phyloP scores from a whole-genome alignment of 2,113 vertebrate species.

The Paramormyrops kingsleyae region DNA sequence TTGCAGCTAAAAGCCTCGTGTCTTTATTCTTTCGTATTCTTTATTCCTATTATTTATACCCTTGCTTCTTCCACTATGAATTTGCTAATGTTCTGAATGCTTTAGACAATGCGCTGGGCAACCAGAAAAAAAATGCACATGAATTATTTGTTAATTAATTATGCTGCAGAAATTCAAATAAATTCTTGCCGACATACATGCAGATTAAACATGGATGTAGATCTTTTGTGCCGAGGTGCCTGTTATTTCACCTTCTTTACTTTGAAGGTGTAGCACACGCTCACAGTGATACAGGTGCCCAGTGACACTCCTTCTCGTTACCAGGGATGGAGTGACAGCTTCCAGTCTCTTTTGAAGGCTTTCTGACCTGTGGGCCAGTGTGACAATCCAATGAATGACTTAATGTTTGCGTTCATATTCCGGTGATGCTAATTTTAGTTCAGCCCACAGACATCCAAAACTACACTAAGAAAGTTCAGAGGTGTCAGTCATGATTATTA shows the following conservation, averaged over 20 bases:
- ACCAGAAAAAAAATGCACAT: slow-evolving; percentile 58
- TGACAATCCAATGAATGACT: background rate
- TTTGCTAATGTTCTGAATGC: slow-evolving; percentile 41
- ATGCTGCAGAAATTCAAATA: slow-evolving; percentile 64
- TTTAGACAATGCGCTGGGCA: slow-evolving; percentile 41
- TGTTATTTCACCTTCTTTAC: slow-evolving; percentile 13
- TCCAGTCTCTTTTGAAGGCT: background rate
- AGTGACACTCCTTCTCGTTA: background rate
- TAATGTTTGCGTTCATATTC: background rate
- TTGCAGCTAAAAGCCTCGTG: slow-evolving; percentile 57
- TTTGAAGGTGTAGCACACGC: slow-evolving; percentile 20
- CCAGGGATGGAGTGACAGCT: background rate
- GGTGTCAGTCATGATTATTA: background rate
- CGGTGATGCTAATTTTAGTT: background rate
- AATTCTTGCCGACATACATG: slow-evolving; percentile 64
- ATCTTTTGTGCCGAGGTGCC: slow-evolving; percentile 51
- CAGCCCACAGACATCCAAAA: background rate
- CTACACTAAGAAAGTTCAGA: background rate
- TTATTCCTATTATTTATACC: slow-evolving; percentile 26
- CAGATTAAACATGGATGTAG: slow-evolving; percentile 64
- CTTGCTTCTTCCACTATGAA: slow-evolving; percentile 26
- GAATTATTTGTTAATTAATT: slow-evolving; percentile 64
- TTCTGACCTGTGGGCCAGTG: background rate
- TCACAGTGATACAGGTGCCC: background rate
- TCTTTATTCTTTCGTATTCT: slow-evolving; percentile 23